Conservation (phyloP, 2,113 vertebrate species). For the Poeciliopsis retropinna region DNA sequence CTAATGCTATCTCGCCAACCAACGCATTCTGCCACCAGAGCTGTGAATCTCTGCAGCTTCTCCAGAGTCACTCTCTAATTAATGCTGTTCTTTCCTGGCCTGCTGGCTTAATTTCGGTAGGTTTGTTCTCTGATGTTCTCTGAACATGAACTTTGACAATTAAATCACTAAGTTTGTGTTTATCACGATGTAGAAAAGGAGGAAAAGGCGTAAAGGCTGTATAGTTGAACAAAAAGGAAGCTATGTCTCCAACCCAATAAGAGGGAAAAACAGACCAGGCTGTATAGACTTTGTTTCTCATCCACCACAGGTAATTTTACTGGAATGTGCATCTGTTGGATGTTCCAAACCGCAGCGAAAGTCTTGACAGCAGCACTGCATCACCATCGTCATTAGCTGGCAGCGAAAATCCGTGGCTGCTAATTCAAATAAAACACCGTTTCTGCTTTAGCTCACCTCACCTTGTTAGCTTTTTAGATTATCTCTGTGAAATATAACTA, state of each 20-base stretch:
- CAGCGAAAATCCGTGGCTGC: background rate
- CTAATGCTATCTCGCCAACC: too few species aligned
- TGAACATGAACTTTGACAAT: background rate
- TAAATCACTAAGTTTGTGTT: background rate
- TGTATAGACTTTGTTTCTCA: background rate
- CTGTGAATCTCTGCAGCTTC: background rate
- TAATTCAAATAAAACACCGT: background rate
- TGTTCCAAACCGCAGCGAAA: background rate
- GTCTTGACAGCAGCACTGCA: background rate
- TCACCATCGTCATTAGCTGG: background rate
- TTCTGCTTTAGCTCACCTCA: conserved; percentile 1
- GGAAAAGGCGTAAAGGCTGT: background rate
- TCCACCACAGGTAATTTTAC: background rate
- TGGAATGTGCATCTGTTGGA: background rate
- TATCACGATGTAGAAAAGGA: background rate
- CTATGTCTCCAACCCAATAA: background rate
- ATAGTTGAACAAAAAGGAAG: too few species aligned
- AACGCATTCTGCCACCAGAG: background rate
- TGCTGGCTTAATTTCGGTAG: too few species aligned
- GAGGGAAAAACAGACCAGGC: background rate
- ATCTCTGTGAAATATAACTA: conserved; percentile 1
- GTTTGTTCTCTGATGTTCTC: background rate
- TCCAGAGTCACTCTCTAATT: background rate
- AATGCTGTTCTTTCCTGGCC: background rate
- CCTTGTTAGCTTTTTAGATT: background rate